Evolutionary conservation across 2,797 vertebrate species (phyloP), one percentile per base, ranked within the genome.

Genomic region (Discoglossus pictus): DNA sequence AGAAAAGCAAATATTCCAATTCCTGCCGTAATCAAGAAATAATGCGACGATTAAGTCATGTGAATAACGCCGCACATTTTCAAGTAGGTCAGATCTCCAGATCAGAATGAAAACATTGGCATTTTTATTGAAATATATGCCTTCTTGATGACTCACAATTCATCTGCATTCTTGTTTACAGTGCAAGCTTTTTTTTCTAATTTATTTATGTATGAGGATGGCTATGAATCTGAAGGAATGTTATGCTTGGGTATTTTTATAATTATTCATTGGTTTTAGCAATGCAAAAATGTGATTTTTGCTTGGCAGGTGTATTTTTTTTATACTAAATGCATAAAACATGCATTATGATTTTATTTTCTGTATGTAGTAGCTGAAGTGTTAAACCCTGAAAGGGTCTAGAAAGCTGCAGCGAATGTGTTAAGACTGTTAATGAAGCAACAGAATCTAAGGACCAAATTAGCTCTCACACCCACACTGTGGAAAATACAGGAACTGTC

Each of bases 381-480:
- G 83, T 87, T 89, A 89, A 88, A 86, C 82, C 80, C 78, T 87
- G 83, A 85, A 84, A 86, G 80, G 77, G 74, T 79, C 86, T 80
- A 77, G 85, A 84, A 86, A 88, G 88, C 82, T 85, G 78, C 78
- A 83, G 83, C 73, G 79, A 82, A 87, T 87, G 82, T 87, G 85
- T 86, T 83, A 84, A 87, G 87, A 88, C 88, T 91, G 83, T 84
- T 92, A 92, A 92, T 91, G 87, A 88, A 89, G 85, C 79, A 83
- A 85, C 83, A 82, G 79, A 87, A 83, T 89, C 81, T 82, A 78
- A 87, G 80, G 76, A 87, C 84, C 82, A 82, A 89, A 89, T 89
- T 88, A 88, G 83, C 82, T 85, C 85, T 88, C 81, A 75, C 83
- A 82, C 85, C 85, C 84, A 80, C 80, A 82, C 82, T 85, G 79